phyloP scores from a whole-genome alignment of 2,113 vertebrate genomes.

The Megalops atlanticus region DNA sequence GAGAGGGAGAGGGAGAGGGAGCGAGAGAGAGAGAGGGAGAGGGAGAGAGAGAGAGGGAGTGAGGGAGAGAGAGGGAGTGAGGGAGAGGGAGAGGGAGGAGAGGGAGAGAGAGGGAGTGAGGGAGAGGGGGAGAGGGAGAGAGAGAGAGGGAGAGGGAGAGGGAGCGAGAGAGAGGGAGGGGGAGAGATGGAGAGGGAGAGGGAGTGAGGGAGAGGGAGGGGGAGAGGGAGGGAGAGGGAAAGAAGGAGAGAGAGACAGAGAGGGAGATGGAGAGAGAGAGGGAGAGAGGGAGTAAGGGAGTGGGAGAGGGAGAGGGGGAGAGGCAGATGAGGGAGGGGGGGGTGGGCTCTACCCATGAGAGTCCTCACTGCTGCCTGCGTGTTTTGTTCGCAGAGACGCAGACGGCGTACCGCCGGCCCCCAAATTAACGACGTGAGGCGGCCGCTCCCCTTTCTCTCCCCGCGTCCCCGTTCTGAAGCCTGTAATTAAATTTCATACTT shows the following conservation, averaged over 20 bases:
- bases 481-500: conserved; percentile 39
- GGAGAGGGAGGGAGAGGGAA: too few relatives aligned
- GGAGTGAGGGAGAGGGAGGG: too few relatives aligned
- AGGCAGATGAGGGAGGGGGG: background rate
- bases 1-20: conserved; percentile 23
- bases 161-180: too few relatives aligned
- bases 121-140: too few relatives aligned
- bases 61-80: conserved; percentile 19
- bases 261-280: conserved; percentile 7
- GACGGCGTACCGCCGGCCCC: conserved; percentile 21
- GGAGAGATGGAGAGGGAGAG: too few relatives aligned
- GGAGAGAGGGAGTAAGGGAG: too few relatives aligned
- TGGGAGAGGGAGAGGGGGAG: too few relatives aligned
- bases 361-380: background rate
- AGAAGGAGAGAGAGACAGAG: too few relatives aligned
- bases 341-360: too few relatives aligned
- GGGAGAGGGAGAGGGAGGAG: background rate
- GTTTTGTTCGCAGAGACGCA: conserved; percentile 21
- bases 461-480: background rate
- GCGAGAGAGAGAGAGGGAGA: background rate
- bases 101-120: too few relatives aligned
- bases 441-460: background rate
- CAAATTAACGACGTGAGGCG: conserved; percentile 16
- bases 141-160: background rate
- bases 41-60: conserved; percentile 48